Conservation (phyloP, 2,113 vertebrate genomes). For the Ellobius talpinus region DNA sequence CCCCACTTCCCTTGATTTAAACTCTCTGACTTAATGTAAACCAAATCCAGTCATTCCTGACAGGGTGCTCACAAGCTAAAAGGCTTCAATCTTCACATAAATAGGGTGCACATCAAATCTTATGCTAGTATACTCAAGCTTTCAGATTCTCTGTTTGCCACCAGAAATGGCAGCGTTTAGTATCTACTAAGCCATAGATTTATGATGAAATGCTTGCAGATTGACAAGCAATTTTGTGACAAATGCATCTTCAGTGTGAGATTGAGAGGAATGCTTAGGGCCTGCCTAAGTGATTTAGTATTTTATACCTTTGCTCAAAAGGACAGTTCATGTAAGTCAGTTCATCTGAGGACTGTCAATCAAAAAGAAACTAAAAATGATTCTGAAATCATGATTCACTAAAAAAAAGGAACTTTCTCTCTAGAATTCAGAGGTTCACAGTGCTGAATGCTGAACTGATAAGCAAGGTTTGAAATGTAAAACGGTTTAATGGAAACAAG, state of each 20-base stretch:
- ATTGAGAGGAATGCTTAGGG: constrained; percentile 73
- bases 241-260: constrained; percentile 73
- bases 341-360: constrained; percentile 80
- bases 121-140: constrained; percentile 70
- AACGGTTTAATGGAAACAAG: constrained; percentile 66
- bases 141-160: constrained; percentile 77
- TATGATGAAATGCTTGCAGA: constrained; percentile 80
- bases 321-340: constrained; percentile 81
- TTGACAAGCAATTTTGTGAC: constrained; percentile 81
- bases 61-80: constrained; percentile 66
- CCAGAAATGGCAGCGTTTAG: constrained; percentile 78
- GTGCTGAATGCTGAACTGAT: constrained; percentile 71
- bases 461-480: constrained; percentile 62
- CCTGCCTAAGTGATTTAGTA: constrained; percentile 82
- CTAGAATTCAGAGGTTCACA: constrained; percentile 73
- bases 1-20: background rate
- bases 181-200: constrained; percentile 79
- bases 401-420: constrained; percentile 70
- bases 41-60: constrained; percentile 65
- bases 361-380: constrained; percentile 80
- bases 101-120: constrained; percentile 77
- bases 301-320: constrained; percentile 82
- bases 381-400: constrained; percentile 82
- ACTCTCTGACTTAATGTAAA: constrained; percentile 66
- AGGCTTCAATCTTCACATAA: constrained; percentile 80